These are phyloP conservation scores for Cyprinella venusta DNA, from an alignment of 2,797 vertebrate genomes.

Conservation along the genomic window DNA sequence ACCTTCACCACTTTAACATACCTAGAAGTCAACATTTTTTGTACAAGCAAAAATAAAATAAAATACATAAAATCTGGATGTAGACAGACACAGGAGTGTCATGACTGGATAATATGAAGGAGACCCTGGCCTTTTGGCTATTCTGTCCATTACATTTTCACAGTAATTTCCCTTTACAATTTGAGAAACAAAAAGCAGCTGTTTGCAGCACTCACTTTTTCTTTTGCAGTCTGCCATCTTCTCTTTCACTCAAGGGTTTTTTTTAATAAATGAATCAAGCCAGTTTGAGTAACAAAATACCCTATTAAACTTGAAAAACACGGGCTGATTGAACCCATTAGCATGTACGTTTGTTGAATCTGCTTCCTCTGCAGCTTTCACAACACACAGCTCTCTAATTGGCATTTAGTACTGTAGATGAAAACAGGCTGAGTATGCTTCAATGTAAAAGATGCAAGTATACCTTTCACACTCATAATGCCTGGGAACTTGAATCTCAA, in stretches of 20 bases:
- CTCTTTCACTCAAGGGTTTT: not conserved
- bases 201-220: conserved; percentile 24
- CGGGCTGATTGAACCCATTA: conserved; percentile 27
- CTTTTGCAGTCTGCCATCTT: not conserved
- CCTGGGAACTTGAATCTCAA: not conserved
- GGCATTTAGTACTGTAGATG: not conserved
- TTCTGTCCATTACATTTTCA: conserved; percentile 52
- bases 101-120: conserved; percentile 8
- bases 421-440: conserved; percentile 13
- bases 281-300: conserved; percentile 48
- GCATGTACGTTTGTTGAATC: conserved; percentile 13
- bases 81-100: not conserved
- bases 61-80: not conserved
- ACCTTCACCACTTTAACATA: not conserved
- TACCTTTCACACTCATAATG: not conserved
- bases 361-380: conserved; percentile 21
- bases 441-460: not conserved
- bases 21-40: not conserved
- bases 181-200: conserved; percentile 49
- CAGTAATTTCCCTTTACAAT: conserved; percentile 43
- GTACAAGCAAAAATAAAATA: not conserved
- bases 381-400: not conserved
- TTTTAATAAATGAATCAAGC: conserved; percentile 14
- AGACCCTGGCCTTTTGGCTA: conserved; percentile 17
- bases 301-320: conserved; percentile 16